Percentiles rank a stretch among this genome's conserved stretches.
Conservation (phyloP, 1,140 invertebrate genomes). For the Leptinotarsa undecemlineata region DNA sequence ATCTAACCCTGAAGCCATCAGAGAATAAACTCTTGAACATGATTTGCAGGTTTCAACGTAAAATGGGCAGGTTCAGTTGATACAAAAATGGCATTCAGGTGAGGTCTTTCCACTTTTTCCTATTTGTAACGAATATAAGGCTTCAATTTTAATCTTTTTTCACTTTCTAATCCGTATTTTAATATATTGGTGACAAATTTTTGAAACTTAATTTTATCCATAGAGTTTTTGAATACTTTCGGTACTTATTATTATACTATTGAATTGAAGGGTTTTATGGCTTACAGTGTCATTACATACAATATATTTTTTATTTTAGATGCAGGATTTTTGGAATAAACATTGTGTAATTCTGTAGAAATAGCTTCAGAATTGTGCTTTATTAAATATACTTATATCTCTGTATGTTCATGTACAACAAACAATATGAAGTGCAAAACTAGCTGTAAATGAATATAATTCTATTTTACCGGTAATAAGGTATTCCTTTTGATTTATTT, state of each 20-base stretch:
- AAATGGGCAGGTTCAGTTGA: too few species aligned
- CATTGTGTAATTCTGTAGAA: background rate
- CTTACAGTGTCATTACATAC: background rate
- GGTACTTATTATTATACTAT: too few species aligned
- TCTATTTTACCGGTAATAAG: background rate
- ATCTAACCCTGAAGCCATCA: too few species aligned
- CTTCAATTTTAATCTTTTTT: too few species aligned
- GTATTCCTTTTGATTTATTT: background rate
- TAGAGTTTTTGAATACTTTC: background rate
- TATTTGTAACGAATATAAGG: too few species aligned
- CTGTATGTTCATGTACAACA: background rate
- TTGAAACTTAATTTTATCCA: background rate
- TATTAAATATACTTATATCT: background rate
- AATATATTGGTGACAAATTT: background rate
- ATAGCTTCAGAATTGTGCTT: background rate
- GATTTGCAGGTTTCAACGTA: too few species aligned
- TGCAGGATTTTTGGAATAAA: background rate
- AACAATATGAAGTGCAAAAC: slow-evolving; percentile 1
- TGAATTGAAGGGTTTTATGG: too few species aligned
- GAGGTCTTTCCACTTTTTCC: too few species aligned
- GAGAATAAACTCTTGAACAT: too few species aligned
- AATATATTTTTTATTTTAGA: background rate
- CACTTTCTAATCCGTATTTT: too few species aligned
- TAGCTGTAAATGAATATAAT: background rate
- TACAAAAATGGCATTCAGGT: too few species aligned